Percentiles rank a stretch among this genome's conserved stretches.
phyloP scores from a whole-genome alignment of 1,140 invertebrate species.

The Hylyphantes graminicola region DNA sequence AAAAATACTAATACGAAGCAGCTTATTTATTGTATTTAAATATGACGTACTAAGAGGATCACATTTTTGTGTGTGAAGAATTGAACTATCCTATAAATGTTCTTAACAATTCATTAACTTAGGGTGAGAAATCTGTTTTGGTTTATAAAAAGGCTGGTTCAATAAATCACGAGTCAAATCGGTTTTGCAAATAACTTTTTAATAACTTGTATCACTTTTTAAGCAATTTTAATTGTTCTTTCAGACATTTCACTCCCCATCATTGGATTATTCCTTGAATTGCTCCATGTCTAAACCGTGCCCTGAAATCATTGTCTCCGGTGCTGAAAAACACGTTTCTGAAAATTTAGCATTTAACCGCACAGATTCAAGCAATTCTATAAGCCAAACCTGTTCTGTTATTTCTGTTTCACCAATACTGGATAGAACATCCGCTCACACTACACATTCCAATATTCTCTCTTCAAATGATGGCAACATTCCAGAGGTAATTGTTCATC shows the following conservation, averaged over 20 bases:
- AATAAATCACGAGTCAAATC: no score
- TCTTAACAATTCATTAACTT: no score
- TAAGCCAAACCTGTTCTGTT: conserved; percentile 35
- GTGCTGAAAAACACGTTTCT: neutral
- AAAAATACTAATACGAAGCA: no score
- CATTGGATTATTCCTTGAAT: conserved; percentile 18
- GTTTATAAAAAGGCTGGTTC: no score
- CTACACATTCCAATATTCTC: conserved; percentile 1
- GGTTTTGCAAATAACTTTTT: no score
- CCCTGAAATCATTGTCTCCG: conserved; percentile 26
- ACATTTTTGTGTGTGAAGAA: no score
- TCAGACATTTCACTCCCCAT: conserved; percentile 3
- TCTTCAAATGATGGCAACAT: conserved; percentile 33
- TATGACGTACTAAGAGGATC: no score
- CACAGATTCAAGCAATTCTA: conserved; percentile 32
- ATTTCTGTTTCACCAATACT: conserved; percentile 40
- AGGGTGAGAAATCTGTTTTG: no score
- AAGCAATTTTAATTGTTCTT: neutral
- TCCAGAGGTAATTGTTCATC: conserved; percentile 43
- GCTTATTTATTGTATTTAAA: no score
- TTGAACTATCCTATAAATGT: no score
- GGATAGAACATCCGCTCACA: neutral
- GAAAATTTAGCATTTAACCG: neutral
- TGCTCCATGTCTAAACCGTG: conserved; percentile 36
- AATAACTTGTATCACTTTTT: neutral